A percentile compares a stretch with the other conserved stretches of the same genome.
phyloP scores from a whole-genome alignment of 2,888 invertebrate species.

The Sarcophaga subvicina region DNA sequence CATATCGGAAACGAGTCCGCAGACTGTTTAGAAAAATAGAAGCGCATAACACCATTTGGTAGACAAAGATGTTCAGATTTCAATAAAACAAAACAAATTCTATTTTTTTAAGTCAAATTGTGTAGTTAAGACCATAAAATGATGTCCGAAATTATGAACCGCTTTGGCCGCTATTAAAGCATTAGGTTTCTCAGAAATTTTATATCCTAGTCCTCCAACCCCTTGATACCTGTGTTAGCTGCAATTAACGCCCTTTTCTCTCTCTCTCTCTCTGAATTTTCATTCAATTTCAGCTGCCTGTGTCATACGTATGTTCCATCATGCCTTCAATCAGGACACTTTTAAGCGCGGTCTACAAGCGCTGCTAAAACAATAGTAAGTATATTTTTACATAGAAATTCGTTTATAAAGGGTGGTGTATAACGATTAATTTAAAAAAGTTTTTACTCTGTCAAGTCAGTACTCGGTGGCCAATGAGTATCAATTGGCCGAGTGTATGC shows the following conservation, averaged over 20 bases:
- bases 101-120: too few relatives aligned
- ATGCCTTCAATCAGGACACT: conserved; percentile 77
- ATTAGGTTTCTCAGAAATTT: too few relatives aligned
- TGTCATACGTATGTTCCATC: conserved; percentile 80
- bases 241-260: not conserved
- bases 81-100: too few relatives aligned
- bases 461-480: conserved; percentile 78
- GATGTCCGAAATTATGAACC: too few relatives aligned
- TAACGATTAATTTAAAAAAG: conserved; percentile 78
- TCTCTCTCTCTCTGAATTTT: not conserved
- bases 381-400: conserved; percentile 60
- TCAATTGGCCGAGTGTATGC: conserved; percentile 77
- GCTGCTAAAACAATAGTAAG: conserved; percentile 79
- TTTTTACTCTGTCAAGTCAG: conserved; percentile 76
- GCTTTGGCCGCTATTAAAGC: too few relatives aligned
- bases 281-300: conserved; percentile 73
- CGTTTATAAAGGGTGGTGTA: conserved; percentile 72
- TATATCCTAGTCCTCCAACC: too few relatives aligned
- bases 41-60: too few relatives aligned
- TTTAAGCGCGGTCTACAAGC: conserved; percentile 76
- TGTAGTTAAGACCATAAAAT: too few relatives aligned
- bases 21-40: too few relatives aligned
- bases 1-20: too few relatives aligned
- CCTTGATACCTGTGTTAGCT: too few relatives aligned
- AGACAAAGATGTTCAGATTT: too few relatives aligned